Evolutionary conservation across 2,888 invertebrate genomes (phyloP), one percentile per base, ranked within the genome.

Genomic region (Dendrolimus pini): DNA sequence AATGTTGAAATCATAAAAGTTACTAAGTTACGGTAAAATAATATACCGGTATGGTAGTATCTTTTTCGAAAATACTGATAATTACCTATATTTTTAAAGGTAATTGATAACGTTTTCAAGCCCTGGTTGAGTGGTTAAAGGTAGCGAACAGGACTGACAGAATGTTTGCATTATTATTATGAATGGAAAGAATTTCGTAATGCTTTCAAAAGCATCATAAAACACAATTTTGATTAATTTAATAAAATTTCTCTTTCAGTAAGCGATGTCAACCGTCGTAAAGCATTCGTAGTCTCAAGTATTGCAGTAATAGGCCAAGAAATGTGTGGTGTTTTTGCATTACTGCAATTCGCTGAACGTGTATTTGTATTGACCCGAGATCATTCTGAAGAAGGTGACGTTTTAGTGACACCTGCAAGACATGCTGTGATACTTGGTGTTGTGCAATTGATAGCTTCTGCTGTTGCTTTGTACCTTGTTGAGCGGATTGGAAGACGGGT

Each of bases 331-430:
- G 72, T 85, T 60, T 74, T 83, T 52, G 77, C 86, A 30, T 72
- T 86, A 56, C 69, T 85, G 65, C 85, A 85, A 74, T 86, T 82
- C 67, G 86, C 86, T 2, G 85, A 86, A 69, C 78, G 81, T 14
- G 78, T 82, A 59, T 83, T 86, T 68, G 69, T 76, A 56, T 63
- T 85, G 55, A 80, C 82, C 41, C 47, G 47, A 47, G 47, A 47
- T 10, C 47, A 47, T 47, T 47, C 47, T 12, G 58, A 60, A 1
- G 58, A 41, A 14, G 53, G 1, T 6, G 54, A 8, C n/a, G 63
- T 41, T 53, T 67, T 72, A 54, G 62, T 64, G 57, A 62, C 75
- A 6, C 80, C 82, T 9, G 74, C 81, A 14, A 65, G 76, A 0
- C 71, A 69, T 54, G 85, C 83, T 0, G 70, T 82, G 30, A n/a